Base-by-base conservation (phyloP, 2,888 invertebrate genomes). In the Callyntrura sp. region DNA sequence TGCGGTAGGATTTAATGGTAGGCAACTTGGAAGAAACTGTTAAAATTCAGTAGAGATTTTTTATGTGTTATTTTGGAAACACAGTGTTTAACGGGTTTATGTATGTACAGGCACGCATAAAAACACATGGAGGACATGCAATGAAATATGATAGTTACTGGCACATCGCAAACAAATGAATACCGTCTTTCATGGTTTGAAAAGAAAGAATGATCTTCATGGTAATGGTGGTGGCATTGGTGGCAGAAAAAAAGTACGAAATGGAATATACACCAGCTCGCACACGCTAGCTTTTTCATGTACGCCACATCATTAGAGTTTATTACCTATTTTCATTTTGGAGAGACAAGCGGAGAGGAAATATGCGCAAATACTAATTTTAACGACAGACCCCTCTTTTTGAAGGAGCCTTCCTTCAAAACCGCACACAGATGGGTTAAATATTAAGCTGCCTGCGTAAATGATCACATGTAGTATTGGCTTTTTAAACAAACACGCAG, bases 81-180 rank as follows among this genome's bases (percentile, higher is more conserved):
- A 35, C 35, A 35, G 35, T 78, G 48, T 65, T 78, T 78, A n/a
- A n/a, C n/a, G n/a, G n/a, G n/a, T 35, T 35, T 35, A 4, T 2
- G 35, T 2, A 35, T 35, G 2, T 35, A n/a, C 6, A 35, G 35
- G 6, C 35, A 35, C 6, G 35, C n/a, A n/a, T n/a, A 35, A 76
- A 73, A 78, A 73, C 51, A 73, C 81, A 83, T 79, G 88, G 83
- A 65, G 51, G 51, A 88, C 35, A 35, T 35, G 76, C 62, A 35
- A 35, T 88, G 88, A 88, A 88, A 88, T 88, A 78, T 88, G 88
- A 88, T 88, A 81, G 87, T 70, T 82, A 83, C 83, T 88, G 76
- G 88, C 88, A 82, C 83, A 88, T 76, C 62, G 76, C 82, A 82
- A 87, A 76, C 60, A 76, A 62, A 82, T 88, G 83, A 88, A 83